Evolutionary conservation across 2,888 invertebrate genomes (phyloP).

Genomic region (Lepeophtheirus nordmannii): DNA sequence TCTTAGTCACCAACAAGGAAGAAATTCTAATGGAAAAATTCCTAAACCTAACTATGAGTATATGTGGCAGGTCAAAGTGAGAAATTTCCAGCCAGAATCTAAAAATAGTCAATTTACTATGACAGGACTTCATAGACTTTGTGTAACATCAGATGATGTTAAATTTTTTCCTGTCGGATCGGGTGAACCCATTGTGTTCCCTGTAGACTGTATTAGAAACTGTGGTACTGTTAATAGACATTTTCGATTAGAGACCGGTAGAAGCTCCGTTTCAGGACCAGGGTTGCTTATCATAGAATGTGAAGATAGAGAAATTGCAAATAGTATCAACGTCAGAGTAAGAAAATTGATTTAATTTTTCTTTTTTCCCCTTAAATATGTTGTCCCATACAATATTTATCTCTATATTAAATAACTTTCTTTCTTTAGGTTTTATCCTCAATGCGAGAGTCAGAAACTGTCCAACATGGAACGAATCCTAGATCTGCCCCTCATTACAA

Average conservation of each 20-base stretch:
- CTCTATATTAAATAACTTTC: no score
- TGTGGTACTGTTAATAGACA: background rate
- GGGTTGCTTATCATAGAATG: conserved; percentile 16
- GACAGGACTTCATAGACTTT: conserved; percentile 3
- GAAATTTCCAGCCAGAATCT: conserved; percentile 14
- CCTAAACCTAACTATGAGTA: conserved; percentile 20
- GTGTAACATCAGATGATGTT: conserved; percentile 11
- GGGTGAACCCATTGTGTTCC: conserved; percentile 7
- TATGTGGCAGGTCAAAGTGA: conserved; percentile 13
- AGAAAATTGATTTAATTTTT: background rate
- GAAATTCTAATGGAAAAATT: conserved; percentile 7
- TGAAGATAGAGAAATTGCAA: conserved; percentile 13
- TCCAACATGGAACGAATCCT: background rate
- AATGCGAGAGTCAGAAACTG: background rate
- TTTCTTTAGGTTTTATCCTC: background rate
- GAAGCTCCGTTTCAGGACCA: conserved; percentile 17
- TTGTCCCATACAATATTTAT: background rate
- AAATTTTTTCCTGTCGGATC: conserved; percentile 12
- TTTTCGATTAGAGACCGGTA: conserved; percentile 7
- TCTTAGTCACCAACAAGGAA: conserved; percentile 18
- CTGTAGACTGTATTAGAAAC: conserved; percentile 5
- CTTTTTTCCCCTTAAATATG: background rate
- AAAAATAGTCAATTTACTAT: conserved; percentile 9
- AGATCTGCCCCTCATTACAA: background rate
- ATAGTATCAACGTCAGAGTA: conserved; percentile 5